Evolutionary conservation across 2,888 invertebrate genomes (phyloP).

Genomic region (Drosophila leonis): DNA sequence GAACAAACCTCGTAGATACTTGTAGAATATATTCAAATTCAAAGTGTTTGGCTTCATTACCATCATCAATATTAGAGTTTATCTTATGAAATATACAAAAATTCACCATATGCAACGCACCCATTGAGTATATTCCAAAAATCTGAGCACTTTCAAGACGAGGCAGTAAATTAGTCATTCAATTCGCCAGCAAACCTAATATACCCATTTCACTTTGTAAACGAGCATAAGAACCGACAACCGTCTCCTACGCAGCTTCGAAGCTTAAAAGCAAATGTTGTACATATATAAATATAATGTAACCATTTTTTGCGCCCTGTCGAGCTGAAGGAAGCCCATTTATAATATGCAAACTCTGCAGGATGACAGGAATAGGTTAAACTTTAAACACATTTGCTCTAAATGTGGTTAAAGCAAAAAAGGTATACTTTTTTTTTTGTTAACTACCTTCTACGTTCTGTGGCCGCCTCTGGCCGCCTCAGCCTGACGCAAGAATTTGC

Average conservation of each 20-base stretch:
- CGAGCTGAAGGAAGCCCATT: conserved; percentile 31
- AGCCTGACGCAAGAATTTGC: conserved; percentile 47
- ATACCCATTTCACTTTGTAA: background rate
- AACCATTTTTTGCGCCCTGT: conserved; percentile 14
- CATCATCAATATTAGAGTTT: background rate
- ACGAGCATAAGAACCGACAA: background rate
- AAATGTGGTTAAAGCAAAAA: conserved; percentile 14
- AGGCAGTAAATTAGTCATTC: too few species aligned
- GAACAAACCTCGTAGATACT: too few species aligned
- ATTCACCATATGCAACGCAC: too few species aligned
- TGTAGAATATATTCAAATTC: background rate
- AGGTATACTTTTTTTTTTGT: background rate
- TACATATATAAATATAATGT: conserved; percentile 1
- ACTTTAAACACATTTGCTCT: conserved; percentile 34
- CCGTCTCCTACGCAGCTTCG: background rate
- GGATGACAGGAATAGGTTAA: conserved; percentile 33
- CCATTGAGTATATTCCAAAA: too few species aligned
- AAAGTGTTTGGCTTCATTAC: background rate
- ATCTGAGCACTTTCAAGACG: too few species aligned
- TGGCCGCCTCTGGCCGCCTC: conserved; percentile 6
- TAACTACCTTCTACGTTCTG: background rate
- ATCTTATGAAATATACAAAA: too few species aligned
- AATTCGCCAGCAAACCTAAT: background rate
- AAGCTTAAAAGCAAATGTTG: conserved; percentile 7
- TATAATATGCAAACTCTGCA: conserved; percentile 40